A percentile compares a stretch with the other conserved stretches of the same genome.
Conservation (phyloP, 64 coral and sea anemone genomes). For the Pocillopora verrucosa region DNA sequence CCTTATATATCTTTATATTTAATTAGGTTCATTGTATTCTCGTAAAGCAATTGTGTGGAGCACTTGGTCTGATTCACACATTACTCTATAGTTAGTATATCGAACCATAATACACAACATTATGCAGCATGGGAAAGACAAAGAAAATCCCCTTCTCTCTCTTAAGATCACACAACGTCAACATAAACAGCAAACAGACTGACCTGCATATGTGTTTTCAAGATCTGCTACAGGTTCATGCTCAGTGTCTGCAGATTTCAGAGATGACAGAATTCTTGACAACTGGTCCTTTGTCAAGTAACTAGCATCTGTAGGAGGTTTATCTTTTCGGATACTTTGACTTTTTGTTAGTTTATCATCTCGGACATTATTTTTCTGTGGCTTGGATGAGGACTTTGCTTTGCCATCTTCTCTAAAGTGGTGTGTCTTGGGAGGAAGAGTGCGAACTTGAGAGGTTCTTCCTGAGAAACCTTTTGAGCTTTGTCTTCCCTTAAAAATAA, state of each 20-base stretch:
- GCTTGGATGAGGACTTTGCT: neutral
- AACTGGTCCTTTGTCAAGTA: conserved; percentile 27
- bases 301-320: neutral
- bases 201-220: neutral
- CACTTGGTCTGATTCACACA: too few relatives aligned
- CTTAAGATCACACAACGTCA: too few relatives aligned
- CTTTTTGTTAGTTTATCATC: neutral
- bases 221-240: neutral
- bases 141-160: too few relatives aligned
- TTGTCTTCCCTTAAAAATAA: conserved; percentile 24
- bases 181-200: too few relatives aligned
- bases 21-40: too few relatives aligned
- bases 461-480: conserved; percentile 6
- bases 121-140: too few relatives aligned
- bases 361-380: neutral
- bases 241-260: neutral
- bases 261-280: conserved; percentile 13
- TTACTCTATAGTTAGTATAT: too few relatives aligned
- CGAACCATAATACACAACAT: too few relatives aligned
- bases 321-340: neutral
- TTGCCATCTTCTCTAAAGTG: neutral
- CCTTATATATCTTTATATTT: too few relatives aligned
- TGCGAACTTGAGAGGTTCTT: neutral
- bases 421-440: neutral
- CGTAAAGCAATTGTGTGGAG: too few relatives aligned